Base-by-base conservation (phyloP, 2,797 vertebrate species). In the Acipenser ruthenus region DNA sequence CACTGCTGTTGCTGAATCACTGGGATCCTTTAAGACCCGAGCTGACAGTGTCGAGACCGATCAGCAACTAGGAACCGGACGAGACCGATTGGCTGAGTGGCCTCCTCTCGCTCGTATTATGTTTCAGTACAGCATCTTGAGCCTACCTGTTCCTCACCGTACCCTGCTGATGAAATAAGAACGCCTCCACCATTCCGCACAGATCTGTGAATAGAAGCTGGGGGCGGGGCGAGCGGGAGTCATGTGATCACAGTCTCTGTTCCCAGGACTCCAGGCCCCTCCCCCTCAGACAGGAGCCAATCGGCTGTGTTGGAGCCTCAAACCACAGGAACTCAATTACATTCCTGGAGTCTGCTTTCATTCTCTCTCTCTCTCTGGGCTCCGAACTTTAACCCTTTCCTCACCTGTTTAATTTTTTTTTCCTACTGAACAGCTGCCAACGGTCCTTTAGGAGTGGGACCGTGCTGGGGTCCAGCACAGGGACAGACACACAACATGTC, bases 251-350 rank as follows among this genome's bases (percentile, higher is more conserved):
- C 65, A 82, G 79, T 37, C 73, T 70, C 75, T 77, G 73, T 81
- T 72, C 70, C 69, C 76, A 72, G 71, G 56, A 69, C 75, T 73
- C 73, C 63, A 72, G 67, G 73, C 72, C 70, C 82, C 78, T 37
- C 59, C 82, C 84, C 74, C 74, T 76, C 49, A 4, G 53, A 59
- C 75, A 69, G 75, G 23, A 37, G 23, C 23, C 23, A 37, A 37
- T 37, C 23, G 23, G 23, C 23, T 37, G 23, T 4, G 23, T 37
- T 79, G 76, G 76, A 80, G 75, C 79, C 77, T 75, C 68, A 78
- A 86, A 87, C 82, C 80, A 70, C 84, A 87, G 83, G 84, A 82
- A 79, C 81, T 75, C 75, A 74, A 77, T 76, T 75, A 79, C 83
- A 83, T 82, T 87, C 78, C 82, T 82, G 80, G 81, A 77, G 67